These are phyloP conservation scores for Macquaria australasica DNA, from an alignment of 2,113 vertebrate species.

Conservation along the genomic window DNA sequence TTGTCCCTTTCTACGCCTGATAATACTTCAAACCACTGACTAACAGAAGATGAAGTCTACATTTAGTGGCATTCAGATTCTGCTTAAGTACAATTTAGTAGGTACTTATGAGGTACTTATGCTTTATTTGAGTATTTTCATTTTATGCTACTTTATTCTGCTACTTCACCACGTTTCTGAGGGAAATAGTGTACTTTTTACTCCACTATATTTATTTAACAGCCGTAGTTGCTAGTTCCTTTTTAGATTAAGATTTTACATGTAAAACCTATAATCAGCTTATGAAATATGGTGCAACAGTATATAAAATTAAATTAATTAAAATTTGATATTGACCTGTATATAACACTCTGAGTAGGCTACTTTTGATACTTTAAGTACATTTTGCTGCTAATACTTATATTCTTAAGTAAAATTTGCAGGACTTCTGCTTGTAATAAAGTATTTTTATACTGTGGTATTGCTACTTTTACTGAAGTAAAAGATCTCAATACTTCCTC, in stretches of 20 bases:
- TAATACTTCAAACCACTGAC: background rate
- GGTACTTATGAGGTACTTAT: too few relatives aligned
- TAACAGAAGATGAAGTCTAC: too few relatives aligned
- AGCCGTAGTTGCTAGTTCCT: background rate
- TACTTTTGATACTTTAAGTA: background rate
- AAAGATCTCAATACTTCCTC: background rate
- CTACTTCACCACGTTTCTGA: background rate
- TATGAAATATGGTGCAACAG: background rate
- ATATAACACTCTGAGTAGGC: background rate
- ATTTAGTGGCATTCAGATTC: background rate
- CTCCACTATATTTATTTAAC: background rate
- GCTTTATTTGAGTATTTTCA: background rate
- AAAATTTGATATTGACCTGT: too few relatives aligned
- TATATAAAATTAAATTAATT: background rate
- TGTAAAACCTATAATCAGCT: background rate
- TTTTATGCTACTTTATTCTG: background rate
- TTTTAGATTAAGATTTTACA: background rate
- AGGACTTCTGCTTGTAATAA: background rate
- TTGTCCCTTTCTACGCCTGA: background rate
- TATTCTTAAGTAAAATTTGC: background rate
- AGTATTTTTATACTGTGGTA: background rate
- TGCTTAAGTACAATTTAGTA: background rate
- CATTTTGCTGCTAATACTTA: background rate
- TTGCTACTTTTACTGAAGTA: background rate
- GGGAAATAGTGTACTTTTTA: background rate